These are phyloP conservation scores for Microdon myrmicae DNA, from an alignment of 2,888 invertebrate genomes.

Conservation along the genomic window DNA sequence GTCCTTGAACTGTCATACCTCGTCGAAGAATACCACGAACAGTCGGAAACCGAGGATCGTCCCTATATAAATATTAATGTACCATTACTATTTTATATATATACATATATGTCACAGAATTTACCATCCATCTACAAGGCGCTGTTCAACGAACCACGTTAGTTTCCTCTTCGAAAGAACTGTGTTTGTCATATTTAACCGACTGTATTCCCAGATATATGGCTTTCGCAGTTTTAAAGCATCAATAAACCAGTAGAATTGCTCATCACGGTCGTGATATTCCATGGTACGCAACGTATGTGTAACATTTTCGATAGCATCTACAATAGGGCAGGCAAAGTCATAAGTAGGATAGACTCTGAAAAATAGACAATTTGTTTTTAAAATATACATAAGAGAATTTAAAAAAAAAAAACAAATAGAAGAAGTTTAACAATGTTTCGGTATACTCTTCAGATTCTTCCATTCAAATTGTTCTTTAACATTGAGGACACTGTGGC, in stretches of 20 bases:
- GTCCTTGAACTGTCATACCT: conserved; percentile 97
- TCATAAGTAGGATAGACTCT: conserved; percentile 99
- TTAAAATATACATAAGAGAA: conserved; percentile 1
- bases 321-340: conserved; percentile 99
- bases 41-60: conserved; percentile 98
- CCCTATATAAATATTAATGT: conserved; percentile 70
- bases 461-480: no score
- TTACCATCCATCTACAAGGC: conserved; percentile 93
- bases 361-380: conserved; percentile 58
- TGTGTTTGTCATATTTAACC: conserved; percentile 97
- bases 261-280: conserved; percentile 97
- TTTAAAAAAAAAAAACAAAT: not conserved
- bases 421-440: not conserved
- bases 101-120: not conserved
- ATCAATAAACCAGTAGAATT: conserved; percentile 97
- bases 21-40: conserved; percentile 94
- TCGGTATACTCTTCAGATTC: not conserved
- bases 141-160: conserved; percentile 97
- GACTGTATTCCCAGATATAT: conserved; percentile 95
- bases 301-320: conserved; percentile 96
- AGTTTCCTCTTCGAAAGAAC: conserved; percentile 97
- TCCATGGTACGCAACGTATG: conserved; percentile 98
- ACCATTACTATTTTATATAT: not conserved
- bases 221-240: conserved; percentile 87
- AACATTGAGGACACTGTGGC: no score